These are phyloP conservation scores for Serrognathus titanus DNA, from an alignment of 2,888 invertebrate species.

Conservation along the genomic window DNA sequence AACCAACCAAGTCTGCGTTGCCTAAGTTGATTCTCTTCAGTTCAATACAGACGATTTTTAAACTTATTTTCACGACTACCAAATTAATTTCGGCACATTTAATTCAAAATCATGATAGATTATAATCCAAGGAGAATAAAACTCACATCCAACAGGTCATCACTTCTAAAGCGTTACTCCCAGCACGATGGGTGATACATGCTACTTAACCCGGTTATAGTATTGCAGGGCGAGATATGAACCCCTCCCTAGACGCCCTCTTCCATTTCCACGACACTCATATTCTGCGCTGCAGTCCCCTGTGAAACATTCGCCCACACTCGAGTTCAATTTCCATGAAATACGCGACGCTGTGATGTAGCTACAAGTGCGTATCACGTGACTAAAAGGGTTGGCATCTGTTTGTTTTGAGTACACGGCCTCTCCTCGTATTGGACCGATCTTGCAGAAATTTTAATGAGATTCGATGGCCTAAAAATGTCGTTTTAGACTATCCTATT, in stretches of 20 bases:
- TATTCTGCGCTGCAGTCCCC: conserved; percentile 19
- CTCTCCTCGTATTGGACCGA: neutral
- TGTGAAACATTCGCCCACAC: conserved; percentile 27
- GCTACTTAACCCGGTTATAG: conserved; percentile 13
- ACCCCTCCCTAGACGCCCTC: conserved; percentile 13
- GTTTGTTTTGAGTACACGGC: neutral
- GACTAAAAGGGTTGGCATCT: conserved; percentile 16
- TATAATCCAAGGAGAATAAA: too few relatives aligned
- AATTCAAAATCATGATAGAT: too few relatives aligned
- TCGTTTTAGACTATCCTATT: too few relatives aligned
- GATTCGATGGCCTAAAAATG: too few relatives aligned
- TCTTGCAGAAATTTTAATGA: too few relatives aligned
- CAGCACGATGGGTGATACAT: conserved; percentile 7
- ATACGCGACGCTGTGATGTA: conserved; percentile 14
- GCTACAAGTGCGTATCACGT: conserved; percentile 23
- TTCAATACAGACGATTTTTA: too few relatives aligned
- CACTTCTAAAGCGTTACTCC: neutral
- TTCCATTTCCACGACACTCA: conserved; percentile 18
- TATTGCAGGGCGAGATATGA: neutral
- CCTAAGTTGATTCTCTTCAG: too few relatives aligned
- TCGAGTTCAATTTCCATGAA: conserved; percentile 22
- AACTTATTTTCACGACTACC: too few relatives aligned
- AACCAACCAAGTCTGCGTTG: too few relatives aligned
- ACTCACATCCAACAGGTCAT: conserved; percentile 17
- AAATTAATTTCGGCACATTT: too few relatives aligned